These are phyloP conservation scores for Agonum fuliginosum DNA, from an alignment of 2,888 invertebrate genomes.

Conservation along the genomic window DNA sequence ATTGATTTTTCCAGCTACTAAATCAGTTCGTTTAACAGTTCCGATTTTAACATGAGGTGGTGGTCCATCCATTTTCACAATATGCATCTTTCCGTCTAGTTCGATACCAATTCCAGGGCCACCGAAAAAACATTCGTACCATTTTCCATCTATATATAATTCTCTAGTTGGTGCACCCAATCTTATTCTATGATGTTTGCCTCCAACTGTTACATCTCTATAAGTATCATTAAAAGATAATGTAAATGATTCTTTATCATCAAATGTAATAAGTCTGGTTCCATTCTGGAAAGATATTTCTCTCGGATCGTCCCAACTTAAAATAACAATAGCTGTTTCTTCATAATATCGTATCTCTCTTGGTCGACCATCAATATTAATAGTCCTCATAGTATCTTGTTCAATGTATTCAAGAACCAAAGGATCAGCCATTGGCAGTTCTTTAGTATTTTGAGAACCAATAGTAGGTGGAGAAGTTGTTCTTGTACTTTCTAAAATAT, in stretches of 20 bases:
- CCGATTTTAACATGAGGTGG: conserved; percentile 96
- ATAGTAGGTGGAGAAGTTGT: conserved; percentile 59
- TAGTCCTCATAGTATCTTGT: conserved; percentile 84
- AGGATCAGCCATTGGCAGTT: conserved; percentile 72
- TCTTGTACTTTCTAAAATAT: conserved; percentile 52
- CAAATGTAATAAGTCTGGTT: conserved; percentile 82
- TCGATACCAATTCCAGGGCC: conserved; percentile 89
- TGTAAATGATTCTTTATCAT: conserved; percentile 83
- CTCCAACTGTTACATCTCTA: conserved; percentile 83
- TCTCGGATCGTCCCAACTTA: conserved; percentile 90
- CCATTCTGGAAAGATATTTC: conserved; percentile 92
- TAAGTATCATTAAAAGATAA: conserved; percentile 81
- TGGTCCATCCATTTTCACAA: conserved; percentile 90
- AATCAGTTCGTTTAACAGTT: conserved; percentile 83
- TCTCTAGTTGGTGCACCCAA: conserved; percentile 96
- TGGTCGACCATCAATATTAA: conserved; percentile 87
- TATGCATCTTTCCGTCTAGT: conserved; percentile 85
- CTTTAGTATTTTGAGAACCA: conserved; percentile 63
- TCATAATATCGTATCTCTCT: conserved; percentile 92
- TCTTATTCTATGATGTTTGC: conserved; percentile 84
- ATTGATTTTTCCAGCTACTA: conserved; percentile 89
- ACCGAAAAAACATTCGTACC: conserved; percentile 95
- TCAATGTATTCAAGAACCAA: conserved; percentile 75
- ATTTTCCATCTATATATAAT: conserved; percentile 89
- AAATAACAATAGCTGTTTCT: conserved; percentile 87